These are phyloP conservation scores for Semibalanus balanoides DNA, from an alignment of 1,140 invertebrate genomes.

Conservation along the genomic window DNA sequence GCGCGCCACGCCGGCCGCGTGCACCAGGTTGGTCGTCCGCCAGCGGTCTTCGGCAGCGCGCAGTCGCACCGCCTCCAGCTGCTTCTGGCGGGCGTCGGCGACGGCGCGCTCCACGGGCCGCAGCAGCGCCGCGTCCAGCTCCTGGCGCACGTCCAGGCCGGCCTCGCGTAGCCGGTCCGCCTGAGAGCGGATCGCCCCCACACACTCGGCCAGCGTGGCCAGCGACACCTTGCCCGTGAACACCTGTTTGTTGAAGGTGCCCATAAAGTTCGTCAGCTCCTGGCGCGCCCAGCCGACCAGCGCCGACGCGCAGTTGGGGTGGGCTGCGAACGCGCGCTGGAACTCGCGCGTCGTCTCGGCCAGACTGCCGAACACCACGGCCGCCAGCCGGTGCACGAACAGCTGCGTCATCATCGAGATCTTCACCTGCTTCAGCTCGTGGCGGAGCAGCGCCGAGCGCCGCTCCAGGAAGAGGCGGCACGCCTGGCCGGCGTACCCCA, in stretches of 20 bases:
- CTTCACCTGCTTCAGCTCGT: conserved; percentile 68
- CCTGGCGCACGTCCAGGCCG: conserved; percentile 68
- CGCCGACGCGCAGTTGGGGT: conserved; percentile 59
- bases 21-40: conserved; percentile 49
- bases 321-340: conserved; percentile 57
- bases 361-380: conserved; percentile 75
- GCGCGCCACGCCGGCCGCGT: conserved; percentile 36
- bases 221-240: conserved; percentile 78
- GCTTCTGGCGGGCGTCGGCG: conserved; percentile 52
- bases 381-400: conserved; percentile 69
- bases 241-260: conserved; percentile 73
- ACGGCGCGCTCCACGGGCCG: conserved; percentile 37
- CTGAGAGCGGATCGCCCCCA: conserved; percentile 27
- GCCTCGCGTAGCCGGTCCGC: conserved; percentile 42
- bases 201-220: conserved; percentile 70
- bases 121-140: conserved; percentile 57
- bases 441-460: conserved; percentile 64
- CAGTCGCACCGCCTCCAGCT: conserved; percentile 54
- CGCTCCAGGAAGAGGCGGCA: conserved; percentile 75
- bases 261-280: conserved; percentile 65
- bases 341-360: conserved; percentile 77
- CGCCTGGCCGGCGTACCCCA: conserved; percentile 56
- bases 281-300: conserved; percentile 80
- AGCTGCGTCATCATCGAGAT: conserved; percentile 69
- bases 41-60: conserved; percentile 53